phyloP scores from a whole-genome alignment of 2,113 vertebrate genomes.

The Poeciliopsis turrubarensis region DNA sequence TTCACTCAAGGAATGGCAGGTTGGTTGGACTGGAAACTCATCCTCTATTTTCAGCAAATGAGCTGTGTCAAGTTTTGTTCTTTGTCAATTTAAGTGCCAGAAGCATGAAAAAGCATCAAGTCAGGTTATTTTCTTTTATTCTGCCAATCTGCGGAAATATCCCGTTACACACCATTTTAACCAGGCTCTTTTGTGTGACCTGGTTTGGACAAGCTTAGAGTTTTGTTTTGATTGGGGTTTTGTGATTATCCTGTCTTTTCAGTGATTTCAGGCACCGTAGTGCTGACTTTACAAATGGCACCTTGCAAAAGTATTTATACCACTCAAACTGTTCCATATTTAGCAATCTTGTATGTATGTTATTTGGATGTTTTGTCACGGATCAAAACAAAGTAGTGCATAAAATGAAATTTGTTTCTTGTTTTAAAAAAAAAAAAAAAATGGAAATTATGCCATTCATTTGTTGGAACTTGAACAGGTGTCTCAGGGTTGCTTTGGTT shows the following conservation, averaged over 20 bases:
- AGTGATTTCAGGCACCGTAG: background rate
- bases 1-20: background rate
- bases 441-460: background rate
- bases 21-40: constrained; percentile 1
- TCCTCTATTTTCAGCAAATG: constrained; percentile 3
- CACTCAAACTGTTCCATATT: background rate
- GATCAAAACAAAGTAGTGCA: background rate
- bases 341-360: background rate
- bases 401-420: background rate
- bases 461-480: background rate
- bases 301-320: background rate
- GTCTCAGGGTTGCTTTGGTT: too few relatives aligned
- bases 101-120: background rate
- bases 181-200: background rate
- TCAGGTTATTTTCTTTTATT: background rate
- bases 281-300: background rate
- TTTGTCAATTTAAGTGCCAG: background rate
- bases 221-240: background rate
- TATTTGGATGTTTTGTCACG: background rate
- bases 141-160: background rate
- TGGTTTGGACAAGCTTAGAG: background rate
- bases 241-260: background rate
- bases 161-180: background rate
- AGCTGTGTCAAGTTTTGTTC: background rate
- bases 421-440: too few relatives aligned